Evolutionary conservation across 1,140 invertebrate genomes (phyloP), one percentile per base, ranked within the genome.

Genomic region (Tetramorium simillimum): DNA sequence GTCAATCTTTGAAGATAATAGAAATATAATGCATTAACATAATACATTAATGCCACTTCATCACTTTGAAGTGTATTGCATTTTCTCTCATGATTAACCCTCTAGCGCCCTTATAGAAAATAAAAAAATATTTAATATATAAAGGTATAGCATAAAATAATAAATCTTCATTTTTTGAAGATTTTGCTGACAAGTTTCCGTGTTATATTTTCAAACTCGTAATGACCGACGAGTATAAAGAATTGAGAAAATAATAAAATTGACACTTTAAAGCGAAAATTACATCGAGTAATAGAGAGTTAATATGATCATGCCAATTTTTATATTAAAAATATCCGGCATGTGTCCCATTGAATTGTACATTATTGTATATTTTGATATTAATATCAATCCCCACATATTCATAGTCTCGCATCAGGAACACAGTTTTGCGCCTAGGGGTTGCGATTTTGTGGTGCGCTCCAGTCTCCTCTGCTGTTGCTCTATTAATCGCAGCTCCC

Each of bases 381-480:
- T 86, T 60, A 63, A 82, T 69, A 60, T 53, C 58, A 62, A 65
- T 63, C 24, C 24, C 24, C 62, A 81, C 14, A 33, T 63, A 24
- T 65, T 58, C 24, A 12, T 43, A 56, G 65, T 86, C 58, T 43
- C 87, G 51, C 88, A 94, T 95, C 95, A 95, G 84, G 95, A 95
- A 69, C 69, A 91, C 82, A 95, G 89, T 93, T 95, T 96, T 56
- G 94, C 93, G 14, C 95, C 95, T 18, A 96, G 87, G 12, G 94
- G 91, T 46, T 93, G 93, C 2, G 94, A 92, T 86, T 94, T 94
- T 6, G 89, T 91, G 62, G 89, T 93, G 73, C 94, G 93, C 88
- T 96, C 95, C 63, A 94, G 90, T 63, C 94, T 92, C 85, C 94
- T 95, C 77, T 96, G 95, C 65, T 96, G 95, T 67, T 96, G 96